Conservation (phyloP, 2,113 vertebrate species). For the Sturnus vulgaris region DNA sequence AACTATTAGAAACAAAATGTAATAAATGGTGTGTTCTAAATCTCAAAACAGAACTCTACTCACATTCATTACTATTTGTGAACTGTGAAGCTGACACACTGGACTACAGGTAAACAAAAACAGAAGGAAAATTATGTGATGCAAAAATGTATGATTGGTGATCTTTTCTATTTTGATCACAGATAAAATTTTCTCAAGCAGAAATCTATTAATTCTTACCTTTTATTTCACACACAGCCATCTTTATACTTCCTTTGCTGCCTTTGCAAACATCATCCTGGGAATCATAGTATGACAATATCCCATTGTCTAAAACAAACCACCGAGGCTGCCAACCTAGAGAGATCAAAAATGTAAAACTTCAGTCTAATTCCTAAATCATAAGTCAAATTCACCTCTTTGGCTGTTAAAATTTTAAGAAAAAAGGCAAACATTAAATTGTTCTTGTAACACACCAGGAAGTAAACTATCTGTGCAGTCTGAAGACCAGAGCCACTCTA, state of each 20-base stretch:
- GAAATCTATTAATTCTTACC: conserved; percentile 63
- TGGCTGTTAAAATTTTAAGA: not conserved
- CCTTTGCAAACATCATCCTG: conserved; percentile 87
- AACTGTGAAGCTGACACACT: not conserved
- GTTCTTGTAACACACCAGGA: not conserved
- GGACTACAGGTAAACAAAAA: not conserved
- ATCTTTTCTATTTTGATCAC: not conserved
- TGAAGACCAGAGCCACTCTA: not conserved
- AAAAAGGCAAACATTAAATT: not conserved
- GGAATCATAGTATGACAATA: conserved; percentile 85
- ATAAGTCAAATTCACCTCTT: not conserved
- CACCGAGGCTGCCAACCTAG: conserved; percentile 86
- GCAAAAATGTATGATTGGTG: not conserved
- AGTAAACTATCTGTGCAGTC: not conserved
- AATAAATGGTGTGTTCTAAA: not conserved
- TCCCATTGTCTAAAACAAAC: conserved; percentile 86
- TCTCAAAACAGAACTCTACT: not conserved
- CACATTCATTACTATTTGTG: not conserved
- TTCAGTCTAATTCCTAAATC: not conserved
- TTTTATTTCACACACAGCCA: conserved; percentile 88
- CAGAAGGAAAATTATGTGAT: not conserved
- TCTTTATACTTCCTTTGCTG: conserved; percentile 87
- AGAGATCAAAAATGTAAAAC: not conserved
- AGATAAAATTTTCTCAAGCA: not conserved
- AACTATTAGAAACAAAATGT: not conserved